Evolutionary conservation across 2,113 vertebrate genomes (phyloP).

Genomic region (Zosterops hypoxanthus): DNA sequence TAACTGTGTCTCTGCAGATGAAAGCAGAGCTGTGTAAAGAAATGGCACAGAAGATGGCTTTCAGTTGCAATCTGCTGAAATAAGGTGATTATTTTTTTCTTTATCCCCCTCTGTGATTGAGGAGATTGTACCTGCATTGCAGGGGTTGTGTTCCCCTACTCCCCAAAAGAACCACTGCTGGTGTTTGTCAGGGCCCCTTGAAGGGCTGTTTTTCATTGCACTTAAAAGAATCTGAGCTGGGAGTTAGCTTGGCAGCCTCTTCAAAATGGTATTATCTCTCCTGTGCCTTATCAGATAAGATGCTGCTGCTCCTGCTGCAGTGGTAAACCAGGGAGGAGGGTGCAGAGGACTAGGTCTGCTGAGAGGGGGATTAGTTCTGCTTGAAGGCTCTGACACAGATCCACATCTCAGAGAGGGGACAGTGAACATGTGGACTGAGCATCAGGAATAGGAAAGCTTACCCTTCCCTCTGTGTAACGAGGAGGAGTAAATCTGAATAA

Average conservation of each 20-base stretch:
- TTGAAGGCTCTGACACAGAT: slow-evolving; percentile 8
- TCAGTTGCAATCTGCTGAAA: not conserved
- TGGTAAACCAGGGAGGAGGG: not conserved
- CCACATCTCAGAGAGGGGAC: not conserved
- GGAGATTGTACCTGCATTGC: not conserved
- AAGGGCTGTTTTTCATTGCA: not conserved
- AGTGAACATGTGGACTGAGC: not conserved
- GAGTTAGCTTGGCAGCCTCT: not conserved
- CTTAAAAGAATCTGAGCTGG: not conserved
- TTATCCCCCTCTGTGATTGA: not conserved
- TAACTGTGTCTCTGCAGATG: not conserved
- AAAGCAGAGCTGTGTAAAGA: not conserved
- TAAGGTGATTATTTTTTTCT: not conserved
- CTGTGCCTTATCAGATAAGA: not conserved
- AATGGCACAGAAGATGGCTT: not conserved
- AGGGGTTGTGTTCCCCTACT: not conserved
- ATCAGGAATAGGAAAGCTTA: not conserved
- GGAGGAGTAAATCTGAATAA: slow-evolving; percentile 14
- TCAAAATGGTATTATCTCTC: not conserved
- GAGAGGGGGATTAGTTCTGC: not conserved
- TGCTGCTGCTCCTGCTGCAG: not conserved
- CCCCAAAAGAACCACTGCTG: not conserved
- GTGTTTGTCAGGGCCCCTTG: not conserved
- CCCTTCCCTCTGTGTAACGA: not conserved
- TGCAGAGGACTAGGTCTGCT: not conserved